Evolutionary conservation across 1,140 invertebrate genomes (phyloP).

Genomic region (Amyelois transitella): DNA sequence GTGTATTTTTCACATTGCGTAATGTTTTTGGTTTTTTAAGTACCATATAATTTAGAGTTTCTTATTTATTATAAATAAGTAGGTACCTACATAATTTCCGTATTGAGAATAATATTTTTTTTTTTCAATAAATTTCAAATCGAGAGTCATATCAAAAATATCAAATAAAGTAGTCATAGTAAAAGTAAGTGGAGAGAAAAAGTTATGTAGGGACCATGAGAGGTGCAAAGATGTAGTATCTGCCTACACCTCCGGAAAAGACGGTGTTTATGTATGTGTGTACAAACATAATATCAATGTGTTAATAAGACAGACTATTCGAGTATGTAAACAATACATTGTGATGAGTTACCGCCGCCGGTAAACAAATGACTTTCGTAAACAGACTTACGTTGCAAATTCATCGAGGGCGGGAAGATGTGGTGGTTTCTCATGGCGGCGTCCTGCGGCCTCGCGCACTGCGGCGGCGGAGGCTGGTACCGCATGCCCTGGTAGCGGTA

Average conservation of each 20-base stretch:
- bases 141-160: too few relatives aligned
- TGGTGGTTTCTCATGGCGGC: constrained; percentile 66
- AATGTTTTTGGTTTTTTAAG: neutral
- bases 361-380: neutral
- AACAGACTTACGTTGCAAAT: constrained; percentile 68
- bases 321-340: neutral
- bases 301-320: too few relatives aligned
- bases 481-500: constrained; percentile 79
- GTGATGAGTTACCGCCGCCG: neutral
- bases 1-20: neutral
- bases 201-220: too few relatives aligned
- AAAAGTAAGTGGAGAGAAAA: too few relatives aligned
- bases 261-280: neutral
- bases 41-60: too few relatives aligned
- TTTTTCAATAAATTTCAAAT: too few relatives aligned
- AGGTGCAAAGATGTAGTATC: too few relatives aligned
- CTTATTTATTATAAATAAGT: too few relatives aligned
- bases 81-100: too few relatives aligned
- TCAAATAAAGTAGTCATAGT: too few relatives aligned
- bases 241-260: too few relatives aligned
- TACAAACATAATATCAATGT: neutral
- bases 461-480: constrained; percentile 66
- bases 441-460: constrained; percentile 66
- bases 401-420: constrained; percentile 72
- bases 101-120: too few relatives aligned